Evolutionary conservation across 2,797 vertebrate genomes (phyloP).

Genomic region (Merluccius polli): DNA sequence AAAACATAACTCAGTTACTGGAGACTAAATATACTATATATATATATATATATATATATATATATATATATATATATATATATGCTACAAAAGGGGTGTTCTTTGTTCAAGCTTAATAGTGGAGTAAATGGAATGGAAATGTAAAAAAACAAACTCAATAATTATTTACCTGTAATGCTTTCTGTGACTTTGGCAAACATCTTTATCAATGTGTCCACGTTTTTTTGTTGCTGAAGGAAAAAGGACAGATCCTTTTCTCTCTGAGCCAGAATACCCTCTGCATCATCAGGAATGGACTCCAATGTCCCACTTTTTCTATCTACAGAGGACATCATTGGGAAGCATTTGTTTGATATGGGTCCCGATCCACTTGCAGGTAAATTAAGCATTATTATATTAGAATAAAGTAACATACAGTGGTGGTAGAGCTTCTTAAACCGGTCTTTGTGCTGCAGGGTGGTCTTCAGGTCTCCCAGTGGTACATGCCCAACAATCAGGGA

Average conservation of each 20-base stretch:
- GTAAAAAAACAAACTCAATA: background rate
- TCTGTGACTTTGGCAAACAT: constrained; percentile 70
- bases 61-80: no score
- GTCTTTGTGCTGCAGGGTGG: constrained; percentile 48
- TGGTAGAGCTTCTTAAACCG: constrained; percentile 58
- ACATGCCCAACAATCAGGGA: constrained; percentile 59
- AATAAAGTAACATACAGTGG: constrained; percentile 54
- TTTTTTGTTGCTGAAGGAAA: constrained; percentile 37
- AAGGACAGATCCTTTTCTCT: constrained; percentile 54
- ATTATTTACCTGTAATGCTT: constrained; percentile 55
- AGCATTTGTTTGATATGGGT: background rate
- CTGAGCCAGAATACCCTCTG: constrained; percentile 49
- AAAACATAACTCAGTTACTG: background rate
- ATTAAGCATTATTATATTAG: background rate
- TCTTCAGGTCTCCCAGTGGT: constrained; percentile 51
- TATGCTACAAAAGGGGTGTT: background rate
- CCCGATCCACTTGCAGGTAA: background rate
- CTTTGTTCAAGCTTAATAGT: background rate
- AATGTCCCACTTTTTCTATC: constrained; percentile 42
- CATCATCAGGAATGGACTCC: constrained; percentile 25
- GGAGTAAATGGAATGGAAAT: background rate
- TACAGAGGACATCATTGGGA: constrained; percentile 37
- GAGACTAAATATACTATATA: background rate
- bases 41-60: no score
- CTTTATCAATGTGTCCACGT: constrained; percentile 65